Base-by-base conservation (phyloP, 2,797 vertebrate genomes). In the Periparus ater region DNA sequence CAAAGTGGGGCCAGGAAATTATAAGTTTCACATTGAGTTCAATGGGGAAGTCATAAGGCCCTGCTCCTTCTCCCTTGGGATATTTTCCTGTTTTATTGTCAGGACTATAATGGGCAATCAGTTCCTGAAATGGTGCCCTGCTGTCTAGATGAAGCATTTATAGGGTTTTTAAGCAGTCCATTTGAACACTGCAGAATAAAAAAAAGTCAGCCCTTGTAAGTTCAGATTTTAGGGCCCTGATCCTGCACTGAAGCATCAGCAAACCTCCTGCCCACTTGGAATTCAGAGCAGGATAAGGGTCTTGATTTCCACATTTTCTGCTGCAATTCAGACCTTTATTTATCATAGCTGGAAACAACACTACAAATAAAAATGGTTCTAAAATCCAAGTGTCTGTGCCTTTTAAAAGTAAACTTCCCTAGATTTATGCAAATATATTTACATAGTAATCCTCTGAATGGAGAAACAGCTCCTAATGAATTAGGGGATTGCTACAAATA, bases 71-170 rank as follows among this genome's bases (percentile, higher is more conserved):
- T 94, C 93, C 92, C 91, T 91, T 93, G 73, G 73, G 95, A 82
- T 91, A 81, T 97, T 96, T 96, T 93, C 82, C 66, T 92, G 53
- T 94, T 96, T 95, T 95, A 96, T 95, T 93, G 92, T 94, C 89
- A 89, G 89, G 68, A 88, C 70, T 86, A 96, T 97, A 97, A 96
- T 92, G 85, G 95, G 89, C 89, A 97, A 95, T 96, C 95, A 96
- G 91, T 78, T 96, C 89, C 76, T 97, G 93, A 97, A 96, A 96
- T 84, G 95, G 91, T 96, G 95, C 94, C 95, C 94, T 91, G 85
- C 95, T 95, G 96, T 95, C 95, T 96, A 91, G 94, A 96, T 93
- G 92, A 96, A 90, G 92, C 91, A 95, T 96, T 97, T 96, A 94
- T 92, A 92, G 85, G 6, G 72, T 85, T 97, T 93, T 93, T 88